Evolutionary conservation across 2,113 vertebrate genomes (phyloP).

Genomic region (Catharus minimus): DNA sequence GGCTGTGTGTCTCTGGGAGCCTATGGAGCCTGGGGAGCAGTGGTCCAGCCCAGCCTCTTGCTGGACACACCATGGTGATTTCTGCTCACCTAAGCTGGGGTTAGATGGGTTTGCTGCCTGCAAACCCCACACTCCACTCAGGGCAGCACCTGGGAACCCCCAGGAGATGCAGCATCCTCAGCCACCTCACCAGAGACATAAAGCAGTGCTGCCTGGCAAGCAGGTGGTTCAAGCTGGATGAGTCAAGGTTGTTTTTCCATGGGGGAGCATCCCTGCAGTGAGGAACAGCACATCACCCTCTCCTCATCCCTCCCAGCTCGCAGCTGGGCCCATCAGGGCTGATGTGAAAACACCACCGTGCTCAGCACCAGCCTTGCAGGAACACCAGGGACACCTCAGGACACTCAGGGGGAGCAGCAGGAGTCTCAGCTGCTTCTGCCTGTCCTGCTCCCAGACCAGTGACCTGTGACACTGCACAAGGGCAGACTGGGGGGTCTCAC

Average conservation of each 20-base stretch:
- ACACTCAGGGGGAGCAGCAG: not conserved
- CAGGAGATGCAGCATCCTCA: fast-evolving
- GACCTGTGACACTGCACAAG: not conserved
- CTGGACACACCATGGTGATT: fast-evolving
- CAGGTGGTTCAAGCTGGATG: not conserved
- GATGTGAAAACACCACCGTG: fast-evolving
- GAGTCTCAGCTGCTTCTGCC: not conserved
- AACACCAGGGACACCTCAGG: not conserved
- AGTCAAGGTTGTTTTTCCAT: fast-evolving
- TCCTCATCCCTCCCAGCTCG: not conserved
- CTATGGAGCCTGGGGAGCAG: fast-evolving
- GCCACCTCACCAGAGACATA: not conserved
- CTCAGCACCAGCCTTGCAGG: not conserved
- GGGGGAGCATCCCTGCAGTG: fast-evolving
- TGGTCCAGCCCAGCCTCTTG: fast-evolving
- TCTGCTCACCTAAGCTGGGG: fast-evolving
- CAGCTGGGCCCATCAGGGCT: not conserved
- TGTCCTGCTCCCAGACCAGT: not conserved
- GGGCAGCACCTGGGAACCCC: fast-evolving
- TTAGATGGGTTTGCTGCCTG: not conserved
- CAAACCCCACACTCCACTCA: fast-evolving
- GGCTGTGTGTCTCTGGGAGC: not conserved
- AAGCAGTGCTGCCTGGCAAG: not conserved
- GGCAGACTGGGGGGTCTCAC: not conserved
- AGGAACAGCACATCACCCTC: fast-evolving